phyloP scores from a whole-genome alignment of 2,888 invertebrate genomes.

The Phalera bucephala region DNA sequence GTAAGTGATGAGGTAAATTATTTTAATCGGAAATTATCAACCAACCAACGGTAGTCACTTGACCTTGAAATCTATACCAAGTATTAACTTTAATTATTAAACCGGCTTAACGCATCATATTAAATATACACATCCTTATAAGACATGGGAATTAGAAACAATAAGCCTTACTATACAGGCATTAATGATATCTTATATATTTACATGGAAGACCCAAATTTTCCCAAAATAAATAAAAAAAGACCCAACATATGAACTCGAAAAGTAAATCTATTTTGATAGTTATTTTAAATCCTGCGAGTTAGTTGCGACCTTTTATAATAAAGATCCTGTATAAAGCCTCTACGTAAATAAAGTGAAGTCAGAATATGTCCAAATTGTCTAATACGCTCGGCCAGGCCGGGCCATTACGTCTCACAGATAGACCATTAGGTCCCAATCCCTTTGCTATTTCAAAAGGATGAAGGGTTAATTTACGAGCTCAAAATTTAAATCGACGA shows the following conservation, averaged over 20 bases:
- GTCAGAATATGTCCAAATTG: slow-evolving; percentile 75
- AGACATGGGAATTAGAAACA: too few relatives aligned
- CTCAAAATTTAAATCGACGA: slow-evolving; percentile 82
- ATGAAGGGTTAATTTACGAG: slow-evolving; percentile 82
- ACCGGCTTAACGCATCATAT: too few relatives aligned
- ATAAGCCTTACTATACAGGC: too few relatives aligned
- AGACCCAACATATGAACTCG: background rate
- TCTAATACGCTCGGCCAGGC: slow-evolving; percentile 73
- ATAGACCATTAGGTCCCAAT: slow-evolving; percentile 82
- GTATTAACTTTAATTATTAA: too few relatives aligned
- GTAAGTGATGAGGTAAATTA: too few relatives aligned
- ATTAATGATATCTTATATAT: too few relatives aligned
- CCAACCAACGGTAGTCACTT: too few relatives aligned
- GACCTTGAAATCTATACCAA: too few relatives aligned
- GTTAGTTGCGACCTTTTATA: slow-evolving; percentile 31
- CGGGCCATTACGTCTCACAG: slow-evolving; percentile 79
- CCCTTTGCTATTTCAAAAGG: slow-evolving; percentile 82
- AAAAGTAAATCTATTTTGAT: slow-evolving; percentile 25
- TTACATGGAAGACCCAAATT: too few relatives aligned
- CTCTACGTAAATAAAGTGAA: slow-evolving; percentile 62
- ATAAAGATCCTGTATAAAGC: slow-evolving; percentile 46
- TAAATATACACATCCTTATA: too few relatives aligned
- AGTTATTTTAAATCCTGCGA: slow-evolving; percentile 30
- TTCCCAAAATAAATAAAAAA: background rate
- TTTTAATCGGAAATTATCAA: too few relatives aligned